Conservation (phyloP, 2,888 invertebrate species). For the Mythimna impura region DNA sequence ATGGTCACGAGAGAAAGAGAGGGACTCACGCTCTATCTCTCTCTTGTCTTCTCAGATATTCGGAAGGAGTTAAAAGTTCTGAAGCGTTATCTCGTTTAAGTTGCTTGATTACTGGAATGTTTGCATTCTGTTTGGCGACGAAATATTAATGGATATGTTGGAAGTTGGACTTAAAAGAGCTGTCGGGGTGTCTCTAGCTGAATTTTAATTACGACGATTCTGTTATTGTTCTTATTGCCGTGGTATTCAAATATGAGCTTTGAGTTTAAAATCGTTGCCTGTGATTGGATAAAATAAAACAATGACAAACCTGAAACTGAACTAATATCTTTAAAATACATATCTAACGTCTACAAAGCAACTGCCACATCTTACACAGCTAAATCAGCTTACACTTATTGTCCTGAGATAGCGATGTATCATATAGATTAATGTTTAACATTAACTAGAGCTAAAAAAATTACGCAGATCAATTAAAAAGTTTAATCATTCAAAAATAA, state of each 20-base stretch:
- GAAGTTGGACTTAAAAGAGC: conserved; percentile 31
- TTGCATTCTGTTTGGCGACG: conserved; percentile 56
- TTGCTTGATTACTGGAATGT: conserved; percentile 61
- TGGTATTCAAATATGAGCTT: background rate
- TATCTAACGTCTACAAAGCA: no score
- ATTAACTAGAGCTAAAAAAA: background rate
- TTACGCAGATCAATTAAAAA: background rate
- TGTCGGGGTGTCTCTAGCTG: conserved; percentile 18
- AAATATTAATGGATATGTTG: conserved; percentile 43
- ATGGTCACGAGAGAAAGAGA: conserved; percentile 13
- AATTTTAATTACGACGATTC: conserved; percentile 36
- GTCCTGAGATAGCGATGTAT: background rate
- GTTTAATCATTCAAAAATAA: conserved; percentile 8
- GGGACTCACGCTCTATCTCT: conserved; percentile 27
- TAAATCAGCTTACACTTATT: background rate
- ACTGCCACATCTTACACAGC: background rate
- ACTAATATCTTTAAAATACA: no score
- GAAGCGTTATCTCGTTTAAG: conserved; percentile 55
- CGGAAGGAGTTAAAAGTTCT: conserved; percentile 61
- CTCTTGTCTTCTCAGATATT: conserved; percentile 40
- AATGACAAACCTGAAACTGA: background rate
- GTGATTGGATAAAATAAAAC: background rate
- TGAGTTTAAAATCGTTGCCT: background rate
- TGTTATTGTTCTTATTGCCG: conserved; percentile 2
- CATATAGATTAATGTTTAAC: no score